Conservation (phyloP, 2,113 vertebrate species). For the Leucopternis melanops region DNA sequence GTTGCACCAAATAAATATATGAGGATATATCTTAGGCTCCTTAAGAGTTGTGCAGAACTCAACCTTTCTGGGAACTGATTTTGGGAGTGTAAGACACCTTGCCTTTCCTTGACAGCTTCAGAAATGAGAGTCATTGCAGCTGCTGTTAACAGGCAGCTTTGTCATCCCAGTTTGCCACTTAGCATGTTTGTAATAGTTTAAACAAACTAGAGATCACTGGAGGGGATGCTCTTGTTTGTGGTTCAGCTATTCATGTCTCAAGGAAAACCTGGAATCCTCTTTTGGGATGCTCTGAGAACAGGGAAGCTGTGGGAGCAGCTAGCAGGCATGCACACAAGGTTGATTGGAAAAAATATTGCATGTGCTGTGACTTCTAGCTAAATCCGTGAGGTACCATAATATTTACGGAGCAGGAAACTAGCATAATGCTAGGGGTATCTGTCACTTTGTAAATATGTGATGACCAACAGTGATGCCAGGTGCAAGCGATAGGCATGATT, state of each 20-base stretch:
- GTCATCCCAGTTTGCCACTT: not conserved
- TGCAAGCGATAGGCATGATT: not conserved
- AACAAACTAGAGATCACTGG: not conserved
- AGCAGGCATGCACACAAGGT: not conserved
- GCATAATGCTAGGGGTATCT: not conserved
- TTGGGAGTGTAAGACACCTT: not conserved
- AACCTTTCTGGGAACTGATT: not conserved
- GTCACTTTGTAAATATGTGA: not conserved
- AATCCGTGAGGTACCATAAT: not conserved
- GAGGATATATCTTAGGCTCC: not conserved
- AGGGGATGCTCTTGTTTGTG: not conserved
- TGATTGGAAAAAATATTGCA: not conserved
- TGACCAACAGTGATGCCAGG: not conserved
- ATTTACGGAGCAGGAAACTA: not conserved
- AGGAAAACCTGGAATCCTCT: not conserved
- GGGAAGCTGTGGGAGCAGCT: not conserved
- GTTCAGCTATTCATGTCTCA: not conserved
- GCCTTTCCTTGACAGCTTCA: not conserved
- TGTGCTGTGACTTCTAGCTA: not conserved
- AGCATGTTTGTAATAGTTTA: not conserved
- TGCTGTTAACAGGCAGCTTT: not conserved
- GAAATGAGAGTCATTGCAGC: not conserved
- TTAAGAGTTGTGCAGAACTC: not conserved
- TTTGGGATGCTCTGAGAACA: not conserved
- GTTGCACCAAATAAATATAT: not conserved